Conservation (phyloP, 2,797 vertebrate species). For the Rhabdomys pumilio region DNA sequence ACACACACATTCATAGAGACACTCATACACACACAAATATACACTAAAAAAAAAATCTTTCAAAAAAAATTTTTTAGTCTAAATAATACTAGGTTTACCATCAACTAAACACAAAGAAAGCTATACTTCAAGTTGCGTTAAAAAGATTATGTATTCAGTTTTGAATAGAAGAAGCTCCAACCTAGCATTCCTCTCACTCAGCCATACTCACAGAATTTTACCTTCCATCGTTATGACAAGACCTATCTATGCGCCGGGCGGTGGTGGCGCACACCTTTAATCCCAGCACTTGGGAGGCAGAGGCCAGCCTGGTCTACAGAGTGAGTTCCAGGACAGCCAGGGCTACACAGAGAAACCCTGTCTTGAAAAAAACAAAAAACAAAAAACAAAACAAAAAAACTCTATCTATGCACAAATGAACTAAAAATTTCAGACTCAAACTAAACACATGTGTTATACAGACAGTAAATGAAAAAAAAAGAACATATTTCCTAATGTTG, state of each 20-base stretch:
- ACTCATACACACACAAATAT: background rate
- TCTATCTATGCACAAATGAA: conserved; percentile 24
- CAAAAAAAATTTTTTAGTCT: background rate
- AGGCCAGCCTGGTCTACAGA: no score
- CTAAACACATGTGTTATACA: conserved; percentile 11
- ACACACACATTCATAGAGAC: background rate
- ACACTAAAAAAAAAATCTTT: background rate
- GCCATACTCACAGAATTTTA: background rate
- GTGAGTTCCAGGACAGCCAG: no score
- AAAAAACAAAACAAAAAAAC: no score
- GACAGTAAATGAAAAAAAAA: conserved; percentile 25
- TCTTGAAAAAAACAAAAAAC: no score
- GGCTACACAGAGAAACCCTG: no score
- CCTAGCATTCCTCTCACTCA: background rate
- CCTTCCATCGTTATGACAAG: conserved; percentile 29
- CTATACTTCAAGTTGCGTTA: background rate
- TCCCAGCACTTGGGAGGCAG: no score
- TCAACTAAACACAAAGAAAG: conserved; percentile 8
- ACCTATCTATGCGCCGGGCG: background rate
- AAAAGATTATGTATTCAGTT: conserved; percentile 31
- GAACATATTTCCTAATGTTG: conserved; percentile 54
- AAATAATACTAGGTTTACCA: conserved; percentile 34
- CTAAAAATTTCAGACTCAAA: conserved; percentile 57
- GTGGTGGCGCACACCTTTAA: no score
- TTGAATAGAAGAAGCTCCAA: conserved; percentile 6